A percentile compares a stretch with the other conserved stretches of the same genome.
Evolutionary conservation across 2,797 vertebrate species (phyloP).

Genomic region (Fistularia tabacaria): DNA sequence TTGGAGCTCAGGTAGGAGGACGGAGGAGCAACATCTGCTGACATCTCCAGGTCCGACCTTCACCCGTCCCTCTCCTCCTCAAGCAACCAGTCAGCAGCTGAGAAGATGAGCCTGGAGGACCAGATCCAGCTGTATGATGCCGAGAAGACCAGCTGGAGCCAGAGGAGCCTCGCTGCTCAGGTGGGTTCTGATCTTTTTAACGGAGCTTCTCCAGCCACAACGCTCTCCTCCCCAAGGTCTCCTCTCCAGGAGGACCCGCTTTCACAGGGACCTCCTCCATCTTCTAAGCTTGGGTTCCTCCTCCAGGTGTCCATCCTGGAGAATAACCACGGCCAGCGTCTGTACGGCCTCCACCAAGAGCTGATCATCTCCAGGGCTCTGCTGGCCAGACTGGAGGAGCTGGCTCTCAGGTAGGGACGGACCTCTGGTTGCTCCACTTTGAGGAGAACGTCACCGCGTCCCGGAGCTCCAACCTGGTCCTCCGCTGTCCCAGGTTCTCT

Average conservation of each 20-base stretch:
- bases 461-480: neutral
- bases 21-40: too few relatives aligned
- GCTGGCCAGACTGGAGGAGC: conserved; percentile 67
- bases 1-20: conserved; percentile 75
- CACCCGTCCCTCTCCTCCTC: rapidly evolving
- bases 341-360: conserved; percentile 57
- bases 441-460: neutral
- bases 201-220: neutral
- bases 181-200: conserved; percentile 56
- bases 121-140: conserved; percentile 69
- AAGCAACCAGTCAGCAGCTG: conserved; percentile 79
- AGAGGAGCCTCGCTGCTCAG: conserved; percentile 79
- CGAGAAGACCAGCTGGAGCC: conserved; percentile 47
- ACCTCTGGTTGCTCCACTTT: neutral
- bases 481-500: conserved; percentile 42
- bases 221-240: neutral
- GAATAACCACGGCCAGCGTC: conserved; percentile 60
- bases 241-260: too few relatives aligned
- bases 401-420: conserved; percentile 65
- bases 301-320: conserved; percentile 77
- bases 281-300: neutral
- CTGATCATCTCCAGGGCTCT: conserved; percentile 60
- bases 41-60: neutral
- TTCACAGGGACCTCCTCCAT: too few relatives aligned
- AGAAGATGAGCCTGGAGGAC: conserved; percentile 84